phyloP scores from a whole-genome alignment of 53 echinoderm and acorn worm genomes.

The Echinometra lucunter region DNA sequence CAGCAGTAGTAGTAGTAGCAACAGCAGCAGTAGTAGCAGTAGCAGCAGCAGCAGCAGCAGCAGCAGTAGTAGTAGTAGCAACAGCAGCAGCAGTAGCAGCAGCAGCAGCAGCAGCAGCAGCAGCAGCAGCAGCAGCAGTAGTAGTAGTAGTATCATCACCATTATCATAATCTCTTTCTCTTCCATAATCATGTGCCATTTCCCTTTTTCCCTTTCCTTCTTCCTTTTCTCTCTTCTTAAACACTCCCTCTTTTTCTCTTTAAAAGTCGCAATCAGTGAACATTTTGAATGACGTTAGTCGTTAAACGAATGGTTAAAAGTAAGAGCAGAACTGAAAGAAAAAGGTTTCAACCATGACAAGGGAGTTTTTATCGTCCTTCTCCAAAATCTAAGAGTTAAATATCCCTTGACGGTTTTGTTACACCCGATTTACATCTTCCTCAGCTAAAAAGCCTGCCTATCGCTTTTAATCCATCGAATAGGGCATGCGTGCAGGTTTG shows the following conservation, averaged over 20 bases:
- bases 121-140: too few relatives aligned
- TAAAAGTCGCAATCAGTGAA: too few relatives aligned
- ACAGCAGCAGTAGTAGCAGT: too few relatives aligned
- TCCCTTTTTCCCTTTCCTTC: not conserved
- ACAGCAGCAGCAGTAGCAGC: too few relatives aligned
- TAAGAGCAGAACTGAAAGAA: not conserved
- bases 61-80: too few relatives aligned
- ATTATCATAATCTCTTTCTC: too few relatives aligned
- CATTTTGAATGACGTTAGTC: not conserved
- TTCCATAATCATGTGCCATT: too few relatives aligned
- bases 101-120: too few relatives aligned
- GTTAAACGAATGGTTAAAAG: not conserved
- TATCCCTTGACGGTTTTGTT: slow-evolving; percentile 23
- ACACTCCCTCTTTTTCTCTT: not conserved
- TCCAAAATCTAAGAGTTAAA: not conserved
- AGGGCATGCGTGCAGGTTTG: not conserved
- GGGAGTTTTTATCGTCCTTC: not conserved
- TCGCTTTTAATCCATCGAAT: slow-evolving; percentile 19
- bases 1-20: too few relatives aligned
- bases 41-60: too few relatives aligned
- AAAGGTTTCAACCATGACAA: not conserved
- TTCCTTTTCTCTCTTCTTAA: not conserved
- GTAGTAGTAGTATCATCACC: too few relatives aligned
- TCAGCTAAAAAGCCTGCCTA: not conserved
- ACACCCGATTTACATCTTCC: not conserved